Evolutionary conservation across 2,113 vertebrate species (phyloP).

Genomic region (Neotoma lepida): DNA sequence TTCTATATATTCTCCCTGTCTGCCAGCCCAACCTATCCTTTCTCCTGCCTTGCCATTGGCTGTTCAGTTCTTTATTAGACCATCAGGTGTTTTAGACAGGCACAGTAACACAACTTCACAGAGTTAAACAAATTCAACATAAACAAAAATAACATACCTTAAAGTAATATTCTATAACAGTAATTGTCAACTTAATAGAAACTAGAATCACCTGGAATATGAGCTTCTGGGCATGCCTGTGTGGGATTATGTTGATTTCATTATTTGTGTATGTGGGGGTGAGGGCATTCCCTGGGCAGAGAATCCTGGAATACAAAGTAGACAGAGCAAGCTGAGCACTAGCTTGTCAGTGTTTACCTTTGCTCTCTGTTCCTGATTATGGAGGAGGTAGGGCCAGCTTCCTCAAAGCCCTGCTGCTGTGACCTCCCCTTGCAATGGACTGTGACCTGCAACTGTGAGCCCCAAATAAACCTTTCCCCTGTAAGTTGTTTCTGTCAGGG

Average conservation of each 20-base stretch:
- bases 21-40: too few relatives aligned
- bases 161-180: too few relatives aligned
- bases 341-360: neutral
- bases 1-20: too few relatives aligned
- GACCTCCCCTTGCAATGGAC: neutral
- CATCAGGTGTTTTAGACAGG: too few relatives aligned
- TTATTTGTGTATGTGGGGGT: neutral
- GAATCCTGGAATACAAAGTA: neutral
- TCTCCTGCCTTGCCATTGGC: too few relatives aligned
- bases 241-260: neutral
- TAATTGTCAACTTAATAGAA: neutral
- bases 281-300: neutral
- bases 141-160: too few relatives aligned
- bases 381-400: neutral
- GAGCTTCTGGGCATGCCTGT: neutral
- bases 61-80: too few relatives aligned
- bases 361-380: neutral
- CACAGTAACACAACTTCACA: too few relatives aligned
- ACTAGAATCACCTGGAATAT: neutral
- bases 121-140: too few relatives aligned
- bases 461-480: neutral
- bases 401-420: neutral
- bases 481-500: too few relatives aligned
- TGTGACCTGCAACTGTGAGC: neutral
- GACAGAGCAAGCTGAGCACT: neutral